A percentile compares a stretch with the other conserved stretches of the same genome.
Conservation (phyloP, 37 sponge, comb jelly and placozoan genomes). For the Amphimedon queenslandica region DNA sequence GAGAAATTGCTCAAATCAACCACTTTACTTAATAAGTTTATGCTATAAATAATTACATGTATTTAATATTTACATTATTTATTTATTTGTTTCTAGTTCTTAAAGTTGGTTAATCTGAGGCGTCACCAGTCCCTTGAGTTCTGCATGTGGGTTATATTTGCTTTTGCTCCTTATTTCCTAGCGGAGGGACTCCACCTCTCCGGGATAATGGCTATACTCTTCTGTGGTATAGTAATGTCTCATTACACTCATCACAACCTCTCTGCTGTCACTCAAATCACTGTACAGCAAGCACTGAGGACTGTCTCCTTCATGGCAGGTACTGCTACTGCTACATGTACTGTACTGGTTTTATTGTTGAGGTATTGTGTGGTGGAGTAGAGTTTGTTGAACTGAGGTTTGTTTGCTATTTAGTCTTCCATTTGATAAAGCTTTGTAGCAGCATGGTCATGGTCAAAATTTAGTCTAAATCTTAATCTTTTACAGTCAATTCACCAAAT, state of each 20-base stretch:
- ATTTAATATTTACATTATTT: not conserved
- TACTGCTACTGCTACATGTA: too few relatives aligned
- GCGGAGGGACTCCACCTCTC: conserved; percentile 91
- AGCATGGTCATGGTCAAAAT: too few relatives aligned
- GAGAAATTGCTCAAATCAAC: not conserved
- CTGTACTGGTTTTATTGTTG: conserved; percentile 13
- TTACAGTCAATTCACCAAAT: too few relatives aligned
- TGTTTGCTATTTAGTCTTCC: too few relatives aligned
- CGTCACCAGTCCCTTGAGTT: conserved; percentile 85
- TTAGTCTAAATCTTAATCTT: too few relatives aligned
- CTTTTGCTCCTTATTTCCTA: conserved; percentile 88
- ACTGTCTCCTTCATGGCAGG: conserved; percentile 90
- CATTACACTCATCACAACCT: conserved; percentile 97
- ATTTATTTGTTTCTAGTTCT: conserved; percentile 37
- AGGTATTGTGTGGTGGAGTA: too few relatives aligned
- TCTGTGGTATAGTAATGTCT: conserved; percentile 95
- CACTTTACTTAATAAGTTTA: not conserved
- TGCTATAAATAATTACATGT: not conserved
- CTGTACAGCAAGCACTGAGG: conserved; percentile 82
- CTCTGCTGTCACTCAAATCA: conserved; percentile 85
- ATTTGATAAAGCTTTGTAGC: too few relatives aligned
- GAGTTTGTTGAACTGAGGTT: too few relatives aligned
- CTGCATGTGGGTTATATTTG: conserved; percentile 75
- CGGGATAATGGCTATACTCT: conserved; percentile 92
- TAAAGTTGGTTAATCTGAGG: conserved; percentile 71